phyloP scores from a whole-genome alignment of 1,140 invertebrate genomes.

The Eubasilissa regina region DNA sequence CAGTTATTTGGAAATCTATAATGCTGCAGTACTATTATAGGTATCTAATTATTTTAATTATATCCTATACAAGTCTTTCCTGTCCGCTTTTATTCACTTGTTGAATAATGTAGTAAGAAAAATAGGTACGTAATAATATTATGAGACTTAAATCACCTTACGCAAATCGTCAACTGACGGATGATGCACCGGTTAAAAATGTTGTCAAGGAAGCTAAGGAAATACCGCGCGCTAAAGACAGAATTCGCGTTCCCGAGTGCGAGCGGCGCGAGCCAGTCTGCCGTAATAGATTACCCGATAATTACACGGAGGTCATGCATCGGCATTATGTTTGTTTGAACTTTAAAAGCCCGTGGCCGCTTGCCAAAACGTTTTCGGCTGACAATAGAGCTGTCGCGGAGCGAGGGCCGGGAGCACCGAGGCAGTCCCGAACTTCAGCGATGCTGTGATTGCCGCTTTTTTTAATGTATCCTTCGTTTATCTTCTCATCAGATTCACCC shows the following conservation, averaged over 20 bases:
- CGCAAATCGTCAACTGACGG: not conserved
- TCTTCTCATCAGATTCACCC: too few relatives aligned
- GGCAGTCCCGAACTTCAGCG: not conserved
- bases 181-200: too few relatives aligned
- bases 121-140: too few relatives aligned
- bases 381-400: constrained; percentile 50
- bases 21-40: too few relatives aligned
- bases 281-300: constrained; percentile 59
- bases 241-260: not conserved
- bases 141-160: not conserved
- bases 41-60: too few relatives aligned
- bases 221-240: not conserved
- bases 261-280: constrained; percentile 11
- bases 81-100: too few relatives aligned
- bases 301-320: constrained; percentile 58
- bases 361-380: constrained; percentile 55
- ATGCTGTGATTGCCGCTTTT: not conserved
- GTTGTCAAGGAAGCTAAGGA: not conserved
- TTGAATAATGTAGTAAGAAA: too few relatives aligned
- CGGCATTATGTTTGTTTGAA: constrained; percentile 55
- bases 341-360: constrained; percentile 57
- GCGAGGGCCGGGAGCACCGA: constrained; percentile 14
- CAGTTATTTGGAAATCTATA: too few relatives aligned
- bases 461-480: too few relatives aligned
- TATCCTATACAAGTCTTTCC: too few relatives aligned